Percentiles rank a stretch among this genome's conserved stretches.
Evolutionary conservation across 2,113 vertebrate species (phyloP).

Genomic region (Kryptolebias marmoratus): DNA sequence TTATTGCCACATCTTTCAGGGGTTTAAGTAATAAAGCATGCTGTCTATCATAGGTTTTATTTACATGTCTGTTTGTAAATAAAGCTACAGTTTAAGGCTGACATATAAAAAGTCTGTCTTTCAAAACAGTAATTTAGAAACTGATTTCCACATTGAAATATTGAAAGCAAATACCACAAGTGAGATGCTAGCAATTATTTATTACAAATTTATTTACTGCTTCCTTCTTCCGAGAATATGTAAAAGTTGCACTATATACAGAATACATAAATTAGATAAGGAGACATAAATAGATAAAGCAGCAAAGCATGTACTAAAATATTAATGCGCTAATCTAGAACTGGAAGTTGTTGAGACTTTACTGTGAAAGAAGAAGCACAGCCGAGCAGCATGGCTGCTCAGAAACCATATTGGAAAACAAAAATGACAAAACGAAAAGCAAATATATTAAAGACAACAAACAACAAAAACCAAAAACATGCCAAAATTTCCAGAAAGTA

Average conservation of each 20-base stretch:
- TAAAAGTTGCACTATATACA: background rate
- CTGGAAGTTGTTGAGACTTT: background rate
- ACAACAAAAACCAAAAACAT: too few relatives aligned
- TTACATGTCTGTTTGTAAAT: too few relatives aligned
- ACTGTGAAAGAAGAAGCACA: conserved; percentile 8
- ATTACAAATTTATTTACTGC: conserved; percentile 3
- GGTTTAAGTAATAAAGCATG: too few relatives aligned
- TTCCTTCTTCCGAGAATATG: conserved; percentile 4
- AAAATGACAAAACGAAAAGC: too few relatives aligned
- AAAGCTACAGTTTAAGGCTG: background rate
- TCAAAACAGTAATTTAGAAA: background rate
- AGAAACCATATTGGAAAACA: too few relatives aligned
- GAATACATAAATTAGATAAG: background rate
- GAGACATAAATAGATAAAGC: background rate
- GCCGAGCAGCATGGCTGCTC: too few relatives aligned
- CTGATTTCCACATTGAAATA: background rate
- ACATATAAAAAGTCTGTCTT: background rate
- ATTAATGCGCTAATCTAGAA: conserved; percentile 7
- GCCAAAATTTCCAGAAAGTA: too few relatives aligned
- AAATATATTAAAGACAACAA: too few relatives aligned
- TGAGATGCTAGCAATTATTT: background rate
- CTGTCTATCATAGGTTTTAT: too few relatives aligned
- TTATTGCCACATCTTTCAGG: too few relatives aligned
- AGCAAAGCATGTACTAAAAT: conserved; percentile 6
- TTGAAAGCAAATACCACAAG: background rate